phyloP scores from a whole-genome alignment of 2,113 vertebrate genomes.

The Platichthys stellatus region DNA sequence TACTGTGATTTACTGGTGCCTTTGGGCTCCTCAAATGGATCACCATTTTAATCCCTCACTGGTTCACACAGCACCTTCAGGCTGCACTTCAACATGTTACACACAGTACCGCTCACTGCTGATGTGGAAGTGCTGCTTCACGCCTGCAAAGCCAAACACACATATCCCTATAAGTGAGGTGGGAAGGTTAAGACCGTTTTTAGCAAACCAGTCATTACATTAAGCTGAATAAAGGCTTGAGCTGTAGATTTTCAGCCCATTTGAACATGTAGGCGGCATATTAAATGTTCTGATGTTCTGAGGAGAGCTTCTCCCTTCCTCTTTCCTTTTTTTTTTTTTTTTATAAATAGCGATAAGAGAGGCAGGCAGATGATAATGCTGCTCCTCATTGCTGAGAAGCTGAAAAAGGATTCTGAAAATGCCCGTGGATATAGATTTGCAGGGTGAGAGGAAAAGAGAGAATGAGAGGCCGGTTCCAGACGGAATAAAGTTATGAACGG shows the following conservation, averaged over 20 bases:
- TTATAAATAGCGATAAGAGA: conserved; percentile 14
- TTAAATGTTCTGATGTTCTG: conserved; percentile 63
- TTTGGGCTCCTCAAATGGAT: conserved; percentile 22
- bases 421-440: conserved; percentile 59
- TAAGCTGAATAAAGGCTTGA: conserved; percentile 31
- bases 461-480: conserved; percentile 21
- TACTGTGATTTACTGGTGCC: conserved; percentile 14
- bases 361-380: conserved; percentile 53
- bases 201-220: conserved; percentile 44
- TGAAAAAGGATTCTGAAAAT: conserved; percentile 59
- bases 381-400: conserved; percentile 37
- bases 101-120: not conserved
- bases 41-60: conserved; percentile 43
- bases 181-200: conserved; percentile 51
- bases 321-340: not conserved
- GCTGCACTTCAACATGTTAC: conserved; percentile 15
- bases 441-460: conserved; percentile 26
- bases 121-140: not conserved
- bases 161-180: conserved; percentile 7
- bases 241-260: conserved; percentile 24
- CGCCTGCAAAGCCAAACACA: not conserved
- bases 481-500: conserved; percentile 26
- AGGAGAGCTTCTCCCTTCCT: conserved; percentile 18
- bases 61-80: conserved; percentile 30
- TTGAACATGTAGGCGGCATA: conserved; percentile 62